Percentiles rank a stretch among this genome's conserved stretches.
Evolutionary conservation across 1,140 invertebrate genomes (phyloP).

Genomic region (Magallana gigas): DNA sequence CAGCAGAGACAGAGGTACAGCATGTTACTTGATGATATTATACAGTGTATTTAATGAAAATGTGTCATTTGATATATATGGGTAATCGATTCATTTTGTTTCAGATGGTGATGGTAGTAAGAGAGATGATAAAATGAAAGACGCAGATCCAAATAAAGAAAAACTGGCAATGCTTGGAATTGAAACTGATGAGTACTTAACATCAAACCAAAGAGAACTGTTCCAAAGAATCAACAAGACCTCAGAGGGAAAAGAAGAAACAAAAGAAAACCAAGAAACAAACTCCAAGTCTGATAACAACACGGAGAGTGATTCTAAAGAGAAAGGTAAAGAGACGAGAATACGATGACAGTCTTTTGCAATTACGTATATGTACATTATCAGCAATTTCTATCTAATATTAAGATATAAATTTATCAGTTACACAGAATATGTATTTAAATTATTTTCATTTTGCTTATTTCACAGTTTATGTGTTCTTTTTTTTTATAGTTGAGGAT

Average conservation of each 20-base stretch:
- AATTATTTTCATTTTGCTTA: not conserved
- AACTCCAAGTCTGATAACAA: slow-evolving; percentile 52
- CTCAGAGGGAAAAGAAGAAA: slow-evolving; percentile 80
- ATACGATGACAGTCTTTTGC: not conserved
- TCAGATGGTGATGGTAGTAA: slow-evolving; percentile 1
- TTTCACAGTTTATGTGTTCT: not conserved
- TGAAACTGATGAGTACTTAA: slow-evolving; percentile 80
- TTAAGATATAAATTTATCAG: not conserved
- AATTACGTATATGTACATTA: no score
- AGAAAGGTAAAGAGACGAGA: slow-evolving; percentile 26
- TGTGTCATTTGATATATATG: no score
- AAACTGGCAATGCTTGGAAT: slow-evolving; percentile 51
- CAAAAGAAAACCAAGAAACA: slow-evolving; percentile 54
- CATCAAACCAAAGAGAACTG: slow-evolving; percentile 85
- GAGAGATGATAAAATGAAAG: slow-evolving; percentile 6
- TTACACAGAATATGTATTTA: no score
- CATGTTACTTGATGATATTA: not conserved
- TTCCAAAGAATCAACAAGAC: slow-evolving; percentile 82
- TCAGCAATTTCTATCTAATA: not conserved
- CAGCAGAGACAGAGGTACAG: slow-evolving; percentile 13
- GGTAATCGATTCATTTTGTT: not conserved
- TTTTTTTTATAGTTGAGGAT: slow-evolving; percentile 65
- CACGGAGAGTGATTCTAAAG: slow-evolving; percentile 44
- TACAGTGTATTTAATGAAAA: no score
- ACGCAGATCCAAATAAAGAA: slow-evolving; percentile 40